phyloP scores from a whole-genome alignment of 2,113 vertebrate species.

The Platysteira castanea region DNA sequence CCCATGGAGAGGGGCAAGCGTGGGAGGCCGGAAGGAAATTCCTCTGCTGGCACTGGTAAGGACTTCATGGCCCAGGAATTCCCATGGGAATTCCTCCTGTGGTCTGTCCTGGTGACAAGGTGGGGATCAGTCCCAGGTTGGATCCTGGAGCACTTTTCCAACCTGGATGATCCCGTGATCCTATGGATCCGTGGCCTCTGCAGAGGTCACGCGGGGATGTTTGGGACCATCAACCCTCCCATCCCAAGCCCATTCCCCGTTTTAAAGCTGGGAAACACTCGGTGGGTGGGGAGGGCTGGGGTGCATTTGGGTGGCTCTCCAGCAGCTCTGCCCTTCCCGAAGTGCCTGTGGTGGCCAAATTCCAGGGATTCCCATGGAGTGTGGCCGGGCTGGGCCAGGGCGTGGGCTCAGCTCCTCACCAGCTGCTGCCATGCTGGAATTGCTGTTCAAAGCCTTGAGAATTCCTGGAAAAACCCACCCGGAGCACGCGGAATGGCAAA shows the following conservation, averaged over 20 bases:
- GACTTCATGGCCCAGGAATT: background rate
- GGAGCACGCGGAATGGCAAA: accelerated
- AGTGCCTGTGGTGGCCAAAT: background rate
- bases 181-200: background rate
- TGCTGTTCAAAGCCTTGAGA: background rate
- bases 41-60: background rate
- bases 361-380: background rate
- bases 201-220: background rate
- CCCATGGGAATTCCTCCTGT: background rate
- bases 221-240: background rate
- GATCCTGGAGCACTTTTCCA: background rate
- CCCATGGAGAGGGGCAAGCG: background rate
- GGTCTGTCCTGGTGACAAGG: background rate
- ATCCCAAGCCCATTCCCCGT: background rate
- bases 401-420: background rate
- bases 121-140: background rate
- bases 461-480: background rate
- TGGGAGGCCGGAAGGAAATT: background rate
- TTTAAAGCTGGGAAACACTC: background rate
- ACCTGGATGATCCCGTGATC: background rate
- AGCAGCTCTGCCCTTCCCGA: background rate
- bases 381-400: accelerated
- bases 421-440: background rate
- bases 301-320: background rate
- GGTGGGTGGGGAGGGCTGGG: background rate